These are phyloP conservation scores for Lanius collurio DNA, from an alignment of 2,113 vertebrate species.

Conservation along the genomic window DNA sequence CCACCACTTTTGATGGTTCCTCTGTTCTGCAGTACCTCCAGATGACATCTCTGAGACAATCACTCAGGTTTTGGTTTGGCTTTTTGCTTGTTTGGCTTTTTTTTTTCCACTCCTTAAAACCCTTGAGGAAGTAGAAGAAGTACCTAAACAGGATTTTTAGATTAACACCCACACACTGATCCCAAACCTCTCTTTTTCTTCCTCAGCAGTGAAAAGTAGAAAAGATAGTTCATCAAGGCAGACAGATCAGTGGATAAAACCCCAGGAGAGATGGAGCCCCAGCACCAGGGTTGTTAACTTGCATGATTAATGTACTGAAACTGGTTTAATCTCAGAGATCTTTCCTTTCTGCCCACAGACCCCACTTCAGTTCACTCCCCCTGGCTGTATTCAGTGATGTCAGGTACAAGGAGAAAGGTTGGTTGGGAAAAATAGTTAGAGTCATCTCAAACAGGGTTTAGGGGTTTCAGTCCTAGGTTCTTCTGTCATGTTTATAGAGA, in stretches of 20 bases:
- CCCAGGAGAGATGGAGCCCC: neutral
- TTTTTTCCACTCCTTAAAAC: neutral
- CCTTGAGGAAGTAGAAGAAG: neutral
- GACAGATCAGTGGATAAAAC: neutral
- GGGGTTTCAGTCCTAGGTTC: neutral
- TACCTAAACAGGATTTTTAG: neutral
- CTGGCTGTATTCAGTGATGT: neutral
- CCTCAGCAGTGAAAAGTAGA: neutral
- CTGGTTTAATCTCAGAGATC: neutral
- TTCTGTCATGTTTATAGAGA: neutral
- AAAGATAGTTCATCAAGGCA: neutral
- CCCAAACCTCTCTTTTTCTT: neutral
- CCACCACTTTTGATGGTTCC: neutral
- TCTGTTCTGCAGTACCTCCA: neutral
- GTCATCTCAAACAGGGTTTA: neutral
- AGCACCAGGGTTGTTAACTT: neutral
- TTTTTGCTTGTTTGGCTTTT: neutral
- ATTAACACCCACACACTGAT: neutral
- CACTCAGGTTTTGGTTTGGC: neutral
- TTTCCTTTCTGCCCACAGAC: neutral
- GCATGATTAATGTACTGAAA: neutral
- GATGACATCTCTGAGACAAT: neutral
- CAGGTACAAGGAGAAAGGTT: neutral
- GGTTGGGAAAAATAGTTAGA: neutral
- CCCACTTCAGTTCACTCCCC: neutral